Evolutionary conservation across 2,113 vertebrate genomes (phyloP), one percentile per base, ranked within the genome.

Genomic region (Salvelinus fontinalis): DNA sequence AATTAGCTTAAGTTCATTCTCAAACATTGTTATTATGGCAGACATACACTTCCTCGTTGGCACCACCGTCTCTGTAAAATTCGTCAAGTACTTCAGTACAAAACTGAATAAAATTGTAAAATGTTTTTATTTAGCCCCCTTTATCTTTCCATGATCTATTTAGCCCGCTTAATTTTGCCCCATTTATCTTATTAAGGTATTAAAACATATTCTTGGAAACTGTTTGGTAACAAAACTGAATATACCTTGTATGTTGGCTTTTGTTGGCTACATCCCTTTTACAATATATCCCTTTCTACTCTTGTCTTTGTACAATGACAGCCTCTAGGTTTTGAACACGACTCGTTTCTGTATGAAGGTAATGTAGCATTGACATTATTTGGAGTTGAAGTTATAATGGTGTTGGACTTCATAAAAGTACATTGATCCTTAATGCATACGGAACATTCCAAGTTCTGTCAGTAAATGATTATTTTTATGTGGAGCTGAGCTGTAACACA

Each of bases 211-310:
- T 51, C 18, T 54, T 67, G 12, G 24, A 67, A 67, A 14, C 24
- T 57, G 68, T 76, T 75, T 49, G 79, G 71, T 69, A 71, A 71
- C 77, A 82, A 44, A 82, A 34, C 68, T 69, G 48, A 82, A 77
- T 39, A 73, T 76, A 79, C 39, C 27, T 68, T 71, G 31, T 22
- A 67, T 67, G 71, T 64, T 54, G 8, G 66, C 72, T 70, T 75
- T 75, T 76, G n/a, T 51, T 29, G 64, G 78, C 86, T 82, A 79
- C 31, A 80, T 76, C 80, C 51, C 84, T 89, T 80, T 81, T 77
- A 87, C 48, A 72, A 84, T 88, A 89, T 92, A 90, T 86, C 86
- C 82, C 86, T 79, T 86, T 60, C 57, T 34, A 67, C 70, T 73
- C 34, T 76, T 65, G 66, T 71, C 65, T 80, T 76, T 48, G 48